These are phyloP conservation scores for Tachina lurida DNA, from an alignment of 2,888 invertebrate genomes.

Conservation along the genomic window DNA sequence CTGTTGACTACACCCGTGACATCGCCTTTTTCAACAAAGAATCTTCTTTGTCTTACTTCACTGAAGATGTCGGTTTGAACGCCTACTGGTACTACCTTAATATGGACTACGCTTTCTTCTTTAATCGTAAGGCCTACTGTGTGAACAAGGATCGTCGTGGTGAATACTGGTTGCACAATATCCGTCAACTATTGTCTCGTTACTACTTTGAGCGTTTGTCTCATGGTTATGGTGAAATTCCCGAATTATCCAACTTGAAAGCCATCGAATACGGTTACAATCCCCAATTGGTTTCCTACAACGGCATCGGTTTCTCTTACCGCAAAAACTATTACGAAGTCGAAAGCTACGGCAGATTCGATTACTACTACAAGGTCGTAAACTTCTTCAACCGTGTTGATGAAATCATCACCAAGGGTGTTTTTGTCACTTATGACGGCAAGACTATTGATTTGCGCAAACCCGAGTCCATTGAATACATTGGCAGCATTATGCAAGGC, in stretches of 20 bases:
- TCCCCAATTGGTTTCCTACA: slow-evolving; percentile 86
- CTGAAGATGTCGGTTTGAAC: slow-evolving; percentile 88
- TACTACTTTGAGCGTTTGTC: slow-evolving; percentile 90
- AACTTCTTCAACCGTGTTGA: slow-evolving; percentile 82
- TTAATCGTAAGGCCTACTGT: slow-evolving; percentile 84
- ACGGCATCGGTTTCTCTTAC: slow-evolving; percentile 87
- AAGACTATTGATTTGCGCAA: slow-evolving; percentile 77
- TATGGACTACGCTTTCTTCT: slow-evolving; percentile 87
- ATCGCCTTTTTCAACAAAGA: slow-evolving; percentile 84
- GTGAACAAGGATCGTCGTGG: slow-evolving; percentile 86
- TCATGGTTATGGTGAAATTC: slow-evolving; percentile 87
- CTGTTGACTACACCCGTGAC: slow-evolving; percentile 86
- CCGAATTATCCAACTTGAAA: slow-evolving; percentile 84
- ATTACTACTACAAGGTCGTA: slow-evolving; percentile 75
- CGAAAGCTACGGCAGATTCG: slow-evolving; percentile 82
- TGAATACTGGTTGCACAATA: slow-evolving; percentile 86
- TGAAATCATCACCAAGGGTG: slow-evolving; percentile 84
- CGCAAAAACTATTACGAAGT: slow-evolving; percentile 85
- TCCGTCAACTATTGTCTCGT: slow-evolving; percentile 88
- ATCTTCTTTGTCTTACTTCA: slow-evolving; percentile 87
- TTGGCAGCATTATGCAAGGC: slow-evolving; percentile 85
- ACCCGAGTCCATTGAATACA: slow-evolving; percentile 84
- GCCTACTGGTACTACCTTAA: slow-evolving; percentile 86
- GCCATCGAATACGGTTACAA: slow-evolving; percentile 86
- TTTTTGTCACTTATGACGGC: slow-evolving; percentile 78